Percentiles rank a stretch among this genome's conserved stretches.
These are phyloP conservation scores for Escarpia spicata DNA, from an alignment of 2,888 invertebrate species.

Conservation along the genomic window DNA sequence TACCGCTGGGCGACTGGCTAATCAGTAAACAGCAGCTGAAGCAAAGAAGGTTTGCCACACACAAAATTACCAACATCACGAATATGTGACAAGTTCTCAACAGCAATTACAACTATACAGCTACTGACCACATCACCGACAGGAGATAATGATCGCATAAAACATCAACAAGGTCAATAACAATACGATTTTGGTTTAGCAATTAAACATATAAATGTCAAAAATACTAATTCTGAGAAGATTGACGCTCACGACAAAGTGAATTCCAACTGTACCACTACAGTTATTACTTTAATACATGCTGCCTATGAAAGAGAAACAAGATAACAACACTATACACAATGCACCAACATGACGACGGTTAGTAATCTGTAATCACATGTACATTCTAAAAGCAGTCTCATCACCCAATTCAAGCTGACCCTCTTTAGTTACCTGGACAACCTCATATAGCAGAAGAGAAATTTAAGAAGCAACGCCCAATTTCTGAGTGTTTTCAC, in stretches of 20 bases:
- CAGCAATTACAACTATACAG: background rate
- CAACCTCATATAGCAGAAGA: background rate
- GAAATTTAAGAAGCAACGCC: too few relatives aligned
- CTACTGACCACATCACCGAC: background rate
- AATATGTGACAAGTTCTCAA: background rate
- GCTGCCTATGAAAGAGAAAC: constrained; percentile 13
- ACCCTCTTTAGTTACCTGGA: background rate
- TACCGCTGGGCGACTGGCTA: background rate
- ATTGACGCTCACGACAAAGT: background rate
- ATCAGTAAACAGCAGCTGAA: background rate
- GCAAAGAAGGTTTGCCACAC: background rate
- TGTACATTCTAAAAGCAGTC: background rate
- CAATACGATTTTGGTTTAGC: background rate
- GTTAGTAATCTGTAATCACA: background rate
- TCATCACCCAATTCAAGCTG: background rate
- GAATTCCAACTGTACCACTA: background rate
- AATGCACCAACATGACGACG: background rate
- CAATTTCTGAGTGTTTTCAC: too few relatives aligned
- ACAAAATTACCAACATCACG: background rate
- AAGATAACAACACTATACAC: background rate
- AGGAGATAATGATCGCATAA: background rate
- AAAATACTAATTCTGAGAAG: constrained; percentile 13
- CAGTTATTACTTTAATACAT: background rate
- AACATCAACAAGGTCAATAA: background rate
- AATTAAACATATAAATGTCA: background rate